phyloP scores from a whole-genome alignment of 2,888 invertebrate species.

The Lochmaea capreae region DNA sequence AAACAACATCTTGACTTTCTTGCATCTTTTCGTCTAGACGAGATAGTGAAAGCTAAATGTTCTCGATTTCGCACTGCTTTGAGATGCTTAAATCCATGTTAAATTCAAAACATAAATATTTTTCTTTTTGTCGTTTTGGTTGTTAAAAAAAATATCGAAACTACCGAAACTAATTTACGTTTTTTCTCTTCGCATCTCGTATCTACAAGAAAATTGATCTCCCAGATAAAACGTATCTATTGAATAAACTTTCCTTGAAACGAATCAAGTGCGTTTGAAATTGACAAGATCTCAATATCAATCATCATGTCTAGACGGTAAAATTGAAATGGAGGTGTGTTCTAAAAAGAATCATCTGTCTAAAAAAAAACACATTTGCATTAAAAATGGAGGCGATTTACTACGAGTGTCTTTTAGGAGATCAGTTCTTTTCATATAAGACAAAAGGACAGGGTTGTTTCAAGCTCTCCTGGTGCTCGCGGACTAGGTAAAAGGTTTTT shows the following conservation, averaged over 20 bases:
- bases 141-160: not conserved
- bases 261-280: not conserved
- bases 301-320: constrained; percentile 11
- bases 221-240: not conserved
- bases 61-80: constrained; percentile 19
- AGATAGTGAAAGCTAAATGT: constrained; percentile 20
- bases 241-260: not conserved
- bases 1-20: constrained; percentile 29
- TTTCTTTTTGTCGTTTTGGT: not conserved
- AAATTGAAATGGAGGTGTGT: constrained; percentile 2
- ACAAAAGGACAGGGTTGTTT: not conserved
- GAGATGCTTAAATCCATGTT: constrained; percentile 15
- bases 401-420: not conserved
- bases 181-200: not conserved
- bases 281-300: constrained; percentile 6
- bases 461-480: not conserved
- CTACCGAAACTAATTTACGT: not conserved
- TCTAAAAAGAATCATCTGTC: not conserved
- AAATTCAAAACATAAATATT: constrained; percentile 1
- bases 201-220: not conserved
- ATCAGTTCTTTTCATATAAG: not conserved
- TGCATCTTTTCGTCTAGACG: constrained; percentile 24
- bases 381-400: not conserved
- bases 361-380: not conserved
- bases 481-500: not conserved